Conservation (phyloP, 23 tunicate genomes). For the Trididemnum miniatum region DNA sequence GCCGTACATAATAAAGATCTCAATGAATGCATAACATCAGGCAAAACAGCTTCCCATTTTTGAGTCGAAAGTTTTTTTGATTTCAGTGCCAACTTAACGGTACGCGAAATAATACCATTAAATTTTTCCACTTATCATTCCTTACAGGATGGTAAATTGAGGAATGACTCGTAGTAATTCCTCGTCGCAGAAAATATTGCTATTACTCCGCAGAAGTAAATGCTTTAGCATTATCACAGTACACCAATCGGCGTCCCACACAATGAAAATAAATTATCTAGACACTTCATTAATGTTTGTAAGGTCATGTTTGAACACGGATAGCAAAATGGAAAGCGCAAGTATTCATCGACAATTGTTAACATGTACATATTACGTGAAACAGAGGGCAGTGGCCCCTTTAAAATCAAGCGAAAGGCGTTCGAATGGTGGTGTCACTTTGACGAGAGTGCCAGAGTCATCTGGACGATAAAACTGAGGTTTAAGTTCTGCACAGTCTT, state of each 20-base stretch:
- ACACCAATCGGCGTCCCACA: background rate
- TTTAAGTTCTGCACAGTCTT: background rate
- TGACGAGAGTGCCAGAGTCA: background rate
- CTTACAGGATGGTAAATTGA: background rate
- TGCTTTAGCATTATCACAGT: background rate
- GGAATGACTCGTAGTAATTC: background rate
- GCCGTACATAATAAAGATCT: background rate
- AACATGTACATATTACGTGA: background rate
- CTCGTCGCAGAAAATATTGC: background rate
- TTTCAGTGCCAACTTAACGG: background rate
- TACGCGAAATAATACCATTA: background rate
- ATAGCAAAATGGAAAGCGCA: background rate
- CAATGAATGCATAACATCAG: background rate
- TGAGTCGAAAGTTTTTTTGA: background rate
- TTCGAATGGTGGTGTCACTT: background rate
- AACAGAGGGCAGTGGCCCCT: background rate
- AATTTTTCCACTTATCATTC: background rate
- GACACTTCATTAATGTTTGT: background rate
- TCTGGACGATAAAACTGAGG: background rate
- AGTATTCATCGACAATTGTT: background rate
- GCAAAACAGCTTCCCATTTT: background rate
- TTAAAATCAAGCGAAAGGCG: background rate
- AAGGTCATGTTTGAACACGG: background rate
- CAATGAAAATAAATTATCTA: background rate
- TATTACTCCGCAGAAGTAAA: background rate